Conservation (phyloP, 2,888 invertebrate species). For the Cephus rjabovi region DNA sequence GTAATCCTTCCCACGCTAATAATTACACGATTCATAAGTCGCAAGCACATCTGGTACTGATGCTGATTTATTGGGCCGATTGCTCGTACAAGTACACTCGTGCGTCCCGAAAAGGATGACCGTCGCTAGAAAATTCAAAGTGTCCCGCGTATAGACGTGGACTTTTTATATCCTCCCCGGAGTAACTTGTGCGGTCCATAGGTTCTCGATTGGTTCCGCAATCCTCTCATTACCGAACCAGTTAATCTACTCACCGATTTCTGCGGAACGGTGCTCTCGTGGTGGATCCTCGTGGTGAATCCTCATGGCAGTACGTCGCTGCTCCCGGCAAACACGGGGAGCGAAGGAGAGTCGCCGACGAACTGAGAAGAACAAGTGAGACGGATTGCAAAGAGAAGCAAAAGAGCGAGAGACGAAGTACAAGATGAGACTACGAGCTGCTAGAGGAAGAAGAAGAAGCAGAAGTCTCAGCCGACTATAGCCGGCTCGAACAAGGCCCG, state of each 20-base stretch:
- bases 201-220: slow-evolving; percentile 30
- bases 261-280: not conserved
- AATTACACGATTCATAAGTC: not conserved
- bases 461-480: slow-evolving; percentile 34
- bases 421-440: slow-evolving; percentile 7
- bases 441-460: slow-evolving; percentile 16
- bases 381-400: slow-evolving; percentile 3
- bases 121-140: slow-evolving; percentile 6
- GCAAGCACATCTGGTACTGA: not conserved
- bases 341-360: slow-evolving; percentile 15
- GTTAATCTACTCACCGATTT: slow-evolving; percentile 19
- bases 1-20: not conserved
- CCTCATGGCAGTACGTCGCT: not conserved
- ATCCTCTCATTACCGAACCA: slow-evolving; percentile 43
- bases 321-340: not conserved
- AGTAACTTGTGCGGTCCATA: not conserved
- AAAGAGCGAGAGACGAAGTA: not conserved
- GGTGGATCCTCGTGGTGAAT: not conserved
- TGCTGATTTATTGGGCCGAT: not conserved
- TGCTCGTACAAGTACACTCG: not conserved
- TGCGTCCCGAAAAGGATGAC: not conserved
- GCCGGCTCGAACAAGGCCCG: slow-evolving; percentile 41
- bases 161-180: not conserved
- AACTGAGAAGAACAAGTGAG: slow-evolving; percentile 12
- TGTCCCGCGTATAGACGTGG: not conserved